Percentiles rank a stretch among this genome's conserved stretches.
Evolutionary conservation across 2,797 vertebrate species (phyloP).

Genomic region (Myotis pilosus): DNA sequence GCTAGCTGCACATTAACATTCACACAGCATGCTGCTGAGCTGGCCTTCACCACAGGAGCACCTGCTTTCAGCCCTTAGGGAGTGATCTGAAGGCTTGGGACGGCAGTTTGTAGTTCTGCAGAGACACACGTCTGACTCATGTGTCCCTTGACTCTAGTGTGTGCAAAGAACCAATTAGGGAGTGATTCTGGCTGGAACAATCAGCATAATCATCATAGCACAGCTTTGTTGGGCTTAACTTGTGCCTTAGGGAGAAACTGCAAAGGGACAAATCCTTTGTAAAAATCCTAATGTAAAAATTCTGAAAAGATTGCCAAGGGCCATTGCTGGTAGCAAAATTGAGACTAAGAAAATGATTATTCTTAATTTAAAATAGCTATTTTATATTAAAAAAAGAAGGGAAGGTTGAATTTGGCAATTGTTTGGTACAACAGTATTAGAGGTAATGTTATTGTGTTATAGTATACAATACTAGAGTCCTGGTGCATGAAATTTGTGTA

Average conservation of each 20-base stretch:
- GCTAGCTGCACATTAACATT: fast-evolving
- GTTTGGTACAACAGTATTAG: background rate
- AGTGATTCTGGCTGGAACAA: background rate
- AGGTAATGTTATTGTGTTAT: background rate
- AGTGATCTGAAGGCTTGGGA: background rate
- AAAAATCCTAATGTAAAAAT: background rate
- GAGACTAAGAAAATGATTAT: background rate
- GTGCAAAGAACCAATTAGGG: background rate
- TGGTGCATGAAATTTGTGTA: no score
- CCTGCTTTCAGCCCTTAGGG: background rate
- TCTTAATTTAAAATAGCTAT: background rate
- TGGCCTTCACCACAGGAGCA: fast-evolving
- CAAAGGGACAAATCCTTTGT: background rate
- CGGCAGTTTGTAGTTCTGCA: background rate
- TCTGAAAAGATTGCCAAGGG: background rate
- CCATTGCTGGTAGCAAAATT: background rate
- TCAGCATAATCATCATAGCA: background rate
- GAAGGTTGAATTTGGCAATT: background rate
- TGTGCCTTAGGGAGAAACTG: background rate
- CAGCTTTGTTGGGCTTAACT: background rate
- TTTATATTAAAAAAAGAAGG: background rate
- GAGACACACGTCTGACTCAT: background rate
- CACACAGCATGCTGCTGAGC: background rate
- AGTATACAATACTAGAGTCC: no score
- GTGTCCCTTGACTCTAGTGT: no score